These are phyloP conservation scores for Cristatella mucedo DNA, from an alignment of 2,888 invertebrate genomes.

Conservation along the genomic window DNA sequence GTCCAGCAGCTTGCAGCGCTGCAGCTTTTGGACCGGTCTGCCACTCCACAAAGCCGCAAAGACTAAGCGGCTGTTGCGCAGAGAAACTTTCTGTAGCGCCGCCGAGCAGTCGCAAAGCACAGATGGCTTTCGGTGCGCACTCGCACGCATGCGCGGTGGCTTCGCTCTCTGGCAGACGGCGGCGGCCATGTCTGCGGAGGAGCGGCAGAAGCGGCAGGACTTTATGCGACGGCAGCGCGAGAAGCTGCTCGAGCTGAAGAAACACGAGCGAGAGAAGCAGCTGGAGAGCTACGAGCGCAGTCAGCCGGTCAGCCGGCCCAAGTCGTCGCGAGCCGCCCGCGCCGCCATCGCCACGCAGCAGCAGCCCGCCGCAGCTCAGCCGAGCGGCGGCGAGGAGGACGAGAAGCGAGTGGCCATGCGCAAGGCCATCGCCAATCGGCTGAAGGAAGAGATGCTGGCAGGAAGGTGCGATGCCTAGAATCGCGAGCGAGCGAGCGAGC, in stretches of 20 bases:
- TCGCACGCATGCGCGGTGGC: too few species aligned
- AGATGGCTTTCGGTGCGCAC: too few species aligned
- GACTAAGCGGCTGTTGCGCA: too few species aligned
- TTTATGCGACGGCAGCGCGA: constrained; percentile 77
- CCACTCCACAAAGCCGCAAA: too few species aligned
- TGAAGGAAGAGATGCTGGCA: constrained; percentile 73
- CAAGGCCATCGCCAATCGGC: constrained; percentile 62
- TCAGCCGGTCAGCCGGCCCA: constrained; percentile 45
- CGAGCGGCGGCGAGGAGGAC: constrained; percentile 20
- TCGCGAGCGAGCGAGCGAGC: too few species aligned
- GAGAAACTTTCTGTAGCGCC: too few species aligned
- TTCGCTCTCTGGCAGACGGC: too few species aligned
- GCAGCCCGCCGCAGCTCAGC: background rate
- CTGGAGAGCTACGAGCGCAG: constrained; percentile 47
- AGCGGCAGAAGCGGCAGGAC: constrained; percentile 60
- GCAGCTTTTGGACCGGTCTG: too few species aligned
- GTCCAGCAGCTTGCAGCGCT: too few species aligned
- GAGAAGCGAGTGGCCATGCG: constrained; percentile 57
- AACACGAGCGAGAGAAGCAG: constrained; percentile 59
- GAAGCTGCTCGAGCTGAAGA: constrained; percentile 72
- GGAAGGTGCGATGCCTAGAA: too few species aligned
- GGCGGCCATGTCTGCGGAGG: constrained; percentile 29
- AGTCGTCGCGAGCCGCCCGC: constrained; percentile 58
- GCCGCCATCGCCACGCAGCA: background rate
- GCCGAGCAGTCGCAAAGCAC: too few species aligned